These are phyloP conservation scores for Hydrolagus affinis DNA, from an alignment of 2,113 vertebrate genomes.

Conservation along the genomic window DNA sequence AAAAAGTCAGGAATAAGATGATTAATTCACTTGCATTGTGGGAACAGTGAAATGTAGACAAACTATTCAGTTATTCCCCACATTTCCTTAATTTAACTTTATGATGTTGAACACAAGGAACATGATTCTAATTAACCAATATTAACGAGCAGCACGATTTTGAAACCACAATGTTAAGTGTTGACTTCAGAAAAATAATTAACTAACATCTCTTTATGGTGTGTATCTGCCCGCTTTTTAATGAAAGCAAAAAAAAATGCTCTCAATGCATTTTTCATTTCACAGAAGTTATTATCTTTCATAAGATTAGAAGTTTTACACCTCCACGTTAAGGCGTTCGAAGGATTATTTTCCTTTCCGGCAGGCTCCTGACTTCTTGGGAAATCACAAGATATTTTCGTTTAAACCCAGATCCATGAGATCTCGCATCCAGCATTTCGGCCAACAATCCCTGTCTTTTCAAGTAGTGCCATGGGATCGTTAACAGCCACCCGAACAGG, in stretches of 20 bases:
- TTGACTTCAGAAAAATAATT: background rate
- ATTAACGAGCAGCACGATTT: no score
- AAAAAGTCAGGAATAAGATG: background rate
- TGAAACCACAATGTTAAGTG: background rate
- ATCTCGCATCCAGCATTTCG: no score
- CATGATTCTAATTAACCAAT: no score
- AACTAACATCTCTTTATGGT: background rate
- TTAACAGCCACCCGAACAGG: no score
- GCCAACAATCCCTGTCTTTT: no score
- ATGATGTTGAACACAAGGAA: background rate
- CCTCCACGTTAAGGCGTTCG: no score
- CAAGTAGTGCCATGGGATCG: no score
- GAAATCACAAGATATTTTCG: no score
- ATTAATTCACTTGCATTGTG: background rate
- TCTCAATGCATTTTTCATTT: background rate
- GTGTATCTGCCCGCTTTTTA: no score
- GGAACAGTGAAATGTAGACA: background rate
- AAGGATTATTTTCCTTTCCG: no score
- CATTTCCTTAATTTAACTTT: background rate
- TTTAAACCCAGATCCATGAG: no score
- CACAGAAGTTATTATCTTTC: background rate
- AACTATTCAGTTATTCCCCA: background rate
- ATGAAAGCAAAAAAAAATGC: background rate
- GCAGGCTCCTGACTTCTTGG: no score
- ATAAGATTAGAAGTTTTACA: background rate